These are phyloP conservation scores for Panthera tigris DNA, from an alignment of 2,113 vertebrate species.

Conservation along the genomic window DNA sequence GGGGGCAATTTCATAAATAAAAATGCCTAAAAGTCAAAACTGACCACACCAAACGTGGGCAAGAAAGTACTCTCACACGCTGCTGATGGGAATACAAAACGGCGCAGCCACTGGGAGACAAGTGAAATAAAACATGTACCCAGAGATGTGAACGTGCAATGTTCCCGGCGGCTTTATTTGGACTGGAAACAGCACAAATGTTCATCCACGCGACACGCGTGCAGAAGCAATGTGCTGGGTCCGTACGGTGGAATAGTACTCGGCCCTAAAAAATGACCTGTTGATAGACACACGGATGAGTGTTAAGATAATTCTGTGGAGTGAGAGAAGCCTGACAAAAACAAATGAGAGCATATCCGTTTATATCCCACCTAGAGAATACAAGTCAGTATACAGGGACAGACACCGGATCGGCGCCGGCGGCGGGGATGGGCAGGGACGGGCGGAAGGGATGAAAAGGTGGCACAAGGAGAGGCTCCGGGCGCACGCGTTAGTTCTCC, in stretches of 20 bases:
- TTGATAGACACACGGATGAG: neutral
- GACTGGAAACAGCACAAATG: neutral
- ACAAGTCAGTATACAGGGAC: neutral
- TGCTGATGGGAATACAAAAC: neutral
- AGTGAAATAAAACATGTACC: neutral
- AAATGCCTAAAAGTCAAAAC: neutral
- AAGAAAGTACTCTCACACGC: neutral
- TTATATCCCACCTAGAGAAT: neutral
- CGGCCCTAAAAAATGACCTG: neutral
- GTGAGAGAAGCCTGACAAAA: neutral
- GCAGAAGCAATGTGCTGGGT: neutral
- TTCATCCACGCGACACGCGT: neutral
- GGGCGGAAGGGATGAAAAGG: neutral
- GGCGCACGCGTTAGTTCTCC: accelerated
- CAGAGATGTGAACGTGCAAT: neutral
- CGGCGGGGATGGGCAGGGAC: accelerated
- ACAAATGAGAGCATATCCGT: neutral
- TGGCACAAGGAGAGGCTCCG: accelerated
- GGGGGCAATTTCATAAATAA: neutral
- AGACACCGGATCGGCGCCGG: neutral
- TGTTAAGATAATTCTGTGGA: neutral
- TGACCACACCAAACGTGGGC: neutral
- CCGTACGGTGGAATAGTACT: neutral
- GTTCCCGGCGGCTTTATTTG: neutral
- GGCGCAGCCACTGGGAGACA: neutral